Base-by-base conservation (phyloP, 1,140 invertebrate genomes). In the Brachionus rotundiformis region DNA sequence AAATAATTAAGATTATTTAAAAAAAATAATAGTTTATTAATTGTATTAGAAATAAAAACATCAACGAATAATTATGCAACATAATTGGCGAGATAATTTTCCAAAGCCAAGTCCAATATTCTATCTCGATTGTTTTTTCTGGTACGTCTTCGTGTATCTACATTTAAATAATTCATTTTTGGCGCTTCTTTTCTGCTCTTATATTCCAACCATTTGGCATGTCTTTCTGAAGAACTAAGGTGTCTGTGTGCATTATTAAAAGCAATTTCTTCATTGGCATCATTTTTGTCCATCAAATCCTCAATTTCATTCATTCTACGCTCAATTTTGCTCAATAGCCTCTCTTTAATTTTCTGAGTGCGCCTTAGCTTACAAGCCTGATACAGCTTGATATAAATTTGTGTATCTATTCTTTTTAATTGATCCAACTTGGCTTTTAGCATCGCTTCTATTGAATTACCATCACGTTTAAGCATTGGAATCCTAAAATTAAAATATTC, bases 401-500 rank as follows among this genome's bases (percentile, higher is more conserved):
- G 29, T 3, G 27, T 68, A 36, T 68, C 63, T 36, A 39, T 68
- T 33, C 33, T 68, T 13, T 33, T 68, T 31, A 68, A 68, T 36
- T 68, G 63, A n/a, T 68, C 63, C 4, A 68, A 19, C 23, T 68
- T 68, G 7, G 29, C 63, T 11, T 36, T 36, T 16, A 68, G 27
- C 2, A 36, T 7, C 6, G 8, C n/a, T 19, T 68, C 63, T 1
- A 68, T 33, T 41, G 63, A 33, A 8, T 68, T 36, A 19, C n/a
- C 27, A 8, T 36, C 16, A n/a, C 29, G 25, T 27, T 16, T 63
- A 2, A 36, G 6, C 7, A 19, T 1, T 8, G 63, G 63, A 13
- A 68, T 11, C 10, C 16, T 36, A 68, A 33, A 68, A 36, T 68
- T 68, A 68, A 68, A 68, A 68, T 68, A 68, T 36, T 68, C 63